Evolutionary conservation across 2,888 invertebrate genomes (phyloP), one percentile per base, ranked within the genome.

Genomic region (Cephus pulcher): DNA sequence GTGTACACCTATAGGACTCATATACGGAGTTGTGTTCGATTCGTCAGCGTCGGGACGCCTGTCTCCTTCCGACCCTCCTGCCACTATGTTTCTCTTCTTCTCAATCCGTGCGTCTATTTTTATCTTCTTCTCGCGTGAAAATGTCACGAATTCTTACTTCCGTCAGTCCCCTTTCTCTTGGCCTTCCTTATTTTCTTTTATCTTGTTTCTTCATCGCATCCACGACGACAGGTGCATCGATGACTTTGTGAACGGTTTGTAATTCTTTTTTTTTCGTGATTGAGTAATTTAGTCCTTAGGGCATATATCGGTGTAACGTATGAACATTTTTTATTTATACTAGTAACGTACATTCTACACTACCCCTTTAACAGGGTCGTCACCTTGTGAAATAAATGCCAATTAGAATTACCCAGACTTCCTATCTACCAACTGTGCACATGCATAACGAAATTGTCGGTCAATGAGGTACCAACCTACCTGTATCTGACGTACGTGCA

Each of bases 1-100:
- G 82, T 79, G 80, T 76, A 78, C 56, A 56, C 56, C 56, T 56
- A 56, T 56, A 56, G 56, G 23, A 56, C 56, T 56, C 23, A 9
- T 56, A 23, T 23, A 23, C 56, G 56, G 6, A 56, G 23, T 23
- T 23, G 56, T 9, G 23, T 56, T 23, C 56, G 56, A 56, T 56
- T 23, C 9, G 56, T 56, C 56, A 40, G 40, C 15, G 40, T 40
- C 40, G 15, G 40, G 40, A 40, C 40, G 40, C 9, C 56, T 23
- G 56, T 15, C 56, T 56, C 23, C 56, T 2, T 56, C 23, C 56
- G 9, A 56, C 23, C 23, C 56, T 23, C 9, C 9, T 56, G 56
- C 56, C 2, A 23, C 56, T 56, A 15, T 9, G 56, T 9, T 56
- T 56, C 23, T 56, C 56, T 56, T 56, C 56, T 23, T 56, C 56